Evolutionary conservation across 2,888 invertebrate genomes (phyloP).

Genomic region (Drosophila macrospina): DNA sequence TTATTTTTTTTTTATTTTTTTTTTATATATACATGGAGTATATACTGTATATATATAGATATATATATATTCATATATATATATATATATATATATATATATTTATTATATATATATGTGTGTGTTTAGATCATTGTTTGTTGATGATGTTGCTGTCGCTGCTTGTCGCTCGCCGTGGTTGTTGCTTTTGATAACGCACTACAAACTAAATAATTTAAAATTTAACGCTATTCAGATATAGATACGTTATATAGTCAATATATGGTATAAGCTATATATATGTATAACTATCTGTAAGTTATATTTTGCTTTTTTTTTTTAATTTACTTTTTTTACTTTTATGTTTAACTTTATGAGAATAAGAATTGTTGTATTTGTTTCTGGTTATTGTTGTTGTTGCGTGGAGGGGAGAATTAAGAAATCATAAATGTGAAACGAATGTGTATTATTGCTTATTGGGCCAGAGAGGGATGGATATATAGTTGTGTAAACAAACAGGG

Average conservation of each 20-base stretch:
- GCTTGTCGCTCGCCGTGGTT: conserved; percentile 41
- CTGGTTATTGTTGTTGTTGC: conserved; percentile 12
- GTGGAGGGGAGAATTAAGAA: conserved; percentile 20
- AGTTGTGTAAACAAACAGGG: conserved; percentile 58
- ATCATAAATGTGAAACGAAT: conserved; percentile 52
- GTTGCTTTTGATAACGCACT: conserved; percentile 68
- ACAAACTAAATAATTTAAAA: conserved; percentile 75
- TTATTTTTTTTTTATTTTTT: conserved; percentile 44
- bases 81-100: conserved; percentile 33
- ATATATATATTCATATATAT: conserved; percentile 28
- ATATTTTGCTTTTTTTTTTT: conserved; percentile 16
- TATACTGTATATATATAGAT: conserved; percentile 30
- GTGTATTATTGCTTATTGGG: conserved; percentile 28
- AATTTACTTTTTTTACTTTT: conserved; percentile 19
- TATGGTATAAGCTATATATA: conserved; percentile 42
- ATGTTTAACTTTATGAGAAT: conserved; percentile 36
- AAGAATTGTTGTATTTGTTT: conserved; percentile 15
- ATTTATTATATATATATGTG: conserved; percentile 31
- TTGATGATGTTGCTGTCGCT: conserved; percentile 29
- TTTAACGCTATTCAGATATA: conserved; percentile 68
- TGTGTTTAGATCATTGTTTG: conserved; percentile 29
- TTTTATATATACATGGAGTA: conserved; percentile 43
- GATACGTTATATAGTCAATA: conserved; percentile 60
- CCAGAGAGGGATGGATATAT: conserved; percentile 42
- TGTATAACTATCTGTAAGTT: conserved; percentile 46